Conservation (phyloP, 2,797 vertebrate genomes). For the Echiichthys vipera region DNA sequence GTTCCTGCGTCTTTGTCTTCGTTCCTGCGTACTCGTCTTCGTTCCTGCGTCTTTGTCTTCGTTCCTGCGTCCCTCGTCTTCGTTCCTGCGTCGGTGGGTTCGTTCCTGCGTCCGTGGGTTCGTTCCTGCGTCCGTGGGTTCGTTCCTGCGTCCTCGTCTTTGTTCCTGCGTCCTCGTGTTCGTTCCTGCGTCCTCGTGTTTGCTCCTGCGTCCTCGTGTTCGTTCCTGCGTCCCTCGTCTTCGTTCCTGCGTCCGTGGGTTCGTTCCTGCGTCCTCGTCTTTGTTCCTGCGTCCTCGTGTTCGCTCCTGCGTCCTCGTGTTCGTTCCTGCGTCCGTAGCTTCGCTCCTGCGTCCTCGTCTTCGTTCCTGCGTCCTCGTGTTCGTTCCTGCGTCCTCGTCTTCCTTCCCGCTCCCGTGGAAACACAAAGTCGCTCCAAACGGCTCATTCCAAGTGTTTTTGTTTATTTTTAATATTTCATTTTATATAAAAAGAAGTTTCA, state of each 20-base stretch:
- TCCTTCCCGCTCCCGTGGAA: conserved; percentile 24
- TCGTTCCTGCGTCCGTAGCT: conserved; percentile 20
- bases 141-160: conserved; percentile 52
- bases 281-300: conserved; percentile 19
- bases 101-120: conserved; percentile 52
- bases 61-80: conserved; percentile 52
- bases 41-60: conserved; percentile 30
- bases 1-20: conserved; percentile 30
- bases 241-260: conserved; percentile 21
- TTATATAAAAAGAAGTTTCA: conserved; percentile 40
- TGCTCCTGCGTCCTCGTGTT: conserved; percentile 25
- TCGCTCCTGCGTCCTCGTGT: conserved; percentile 54
- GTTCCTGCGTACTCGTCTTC: conserved; percentile 50
- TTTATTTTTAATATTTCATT: conserved; percentile 30
- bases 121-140: conserved; percentile 25
- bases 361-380: conserved; percentile 21
- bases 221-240: conserved; percentile 54
- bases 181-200: conserved; percentile 52
- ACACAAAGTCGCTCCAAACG: conserved; percentile 5
- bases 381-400: conserved; percentile 54
- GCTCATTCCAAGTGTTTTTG: conserved; percentile 64
- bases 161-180: conserved; percentile 25
- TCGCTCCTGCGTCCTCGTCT: conserved; percentile 54
- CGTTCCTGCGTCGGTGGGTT: conserved; percentile 25
- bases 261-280: conserved; percentile 54